Conservation (phyloP, 1,140 invertebrate genomes). For the Trissolcus basalis region DNA sequence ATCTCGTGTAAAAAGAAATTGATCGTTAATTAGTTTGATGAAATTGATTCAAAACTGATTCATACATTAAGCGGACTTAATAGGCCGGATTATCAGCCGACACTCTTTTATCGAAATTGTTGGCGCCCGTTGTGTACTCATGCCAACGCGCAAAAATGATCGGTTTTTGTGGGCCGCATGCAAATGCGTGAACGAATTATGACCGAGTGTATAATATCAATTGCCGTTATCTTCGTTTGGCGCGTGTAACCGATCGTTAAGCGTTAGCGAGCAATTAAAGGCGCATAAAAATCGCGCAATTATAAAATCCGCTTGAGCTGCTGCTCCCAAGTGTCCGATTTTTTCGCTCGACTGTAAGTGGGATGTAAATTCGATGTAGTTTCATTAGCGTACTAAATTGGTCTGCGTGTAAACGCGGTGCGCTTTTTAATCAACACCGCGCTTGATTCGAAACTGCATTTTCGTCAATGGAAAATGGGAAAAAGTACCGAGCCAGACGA, state of each 20-base stretch:
- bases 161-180: not conserved
- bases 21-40: slow-evolving; percentile 22
- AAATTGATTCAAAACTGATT: slow-evolving; percentile 35
- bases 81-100: slow-evolving; percentile 12
- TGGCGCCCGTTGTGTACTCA: not conserved
- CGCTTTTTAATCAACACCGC: slow-evolving; percentile 11
- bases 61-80: slow-evolving; percentile 34
- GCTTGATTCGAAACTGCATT: not conserved
- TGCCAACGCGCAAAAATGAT: slow-evolving; percentile 2
- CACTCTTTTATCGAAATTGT: slow-evolving; percentile 23
- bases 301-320: not conserved
- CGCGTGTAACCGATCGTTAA: not conserved
- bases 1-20: slow-evolving; percentile 19
- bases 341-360: not conserved
- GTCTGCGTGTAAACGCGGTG: not conserved
- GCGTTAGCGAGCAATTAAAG: not conserved
- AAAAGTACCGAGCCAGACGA: slow-evolving; percentile 12
- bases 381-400: slow-evolving; percentile 19
- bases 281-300: not conserved
- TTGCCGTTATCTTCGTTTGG: slow-evolving; percentile 1
- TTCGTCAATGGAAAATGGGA: slow-evolving; percentile 10
- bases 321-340: no score
- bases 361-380: slow-evolving; percentile 15
- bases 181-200: not conserved
- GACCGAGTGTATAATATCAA: slow-evolving; percentile 1